Percentiles rank a stretch among this genome's conserved stretches.
These are phyloP conservation scores for Callosobruchus maculatus DNA, from an alignment of 2,888 invertebrate species.

Conservation along the genomic window DNA sequence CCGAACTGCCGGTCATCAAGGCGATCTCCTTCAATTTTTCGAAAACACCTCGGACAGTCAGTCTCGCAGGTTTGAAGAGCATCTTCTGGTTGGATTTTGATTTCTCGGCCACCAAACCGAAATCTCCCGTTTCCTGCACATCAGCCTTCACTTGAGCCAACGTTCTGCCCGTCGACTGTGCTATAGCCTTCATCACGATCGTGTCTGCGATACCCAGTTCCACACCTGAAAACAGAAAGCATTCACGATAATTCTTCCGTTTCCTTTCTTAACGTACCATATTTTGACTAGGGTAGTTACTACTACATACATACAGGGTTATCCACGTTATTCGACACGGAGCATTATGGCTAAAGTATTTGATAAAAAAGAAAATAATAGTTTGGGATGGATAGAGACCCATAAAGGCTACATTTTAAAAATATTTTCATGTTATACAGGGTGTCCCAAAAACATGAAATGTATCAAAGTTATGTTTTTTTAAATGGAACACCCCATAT, in stretches of 20 bases:
- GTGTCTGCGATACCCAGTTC: conserved; percentile 95
- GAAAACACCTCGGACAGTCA: conserved; percentile 60
- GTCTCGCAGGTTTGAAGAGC: conserved; percentile 78
- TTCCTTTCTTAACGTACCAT: too few relatives aligned
- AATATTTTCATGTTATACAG: too few relatives aligned
- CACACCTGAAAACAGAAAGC: conserved; percentile 49
- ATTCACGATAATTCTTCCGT: background rate
- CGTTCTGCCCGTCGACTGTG: conserved; percentile 82
- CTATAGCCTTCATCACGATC: conserved; percentile 90
- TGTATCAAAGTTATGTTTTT: too few relatives aligned
- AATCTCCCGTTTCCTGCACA: conserved; percentile 72
- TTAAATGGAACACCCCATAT: too few relatives aligned
- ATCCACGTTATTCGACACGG: too few relatives aligned
- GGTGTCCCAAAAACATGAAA: too few relatives aligned
- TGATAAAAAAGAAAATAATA: too few relatives aligned
- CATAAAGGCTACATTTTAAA: too few relatives aligned
- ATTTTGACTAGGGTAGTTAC: too few relatives aligned
- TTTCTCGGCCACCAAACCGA: conserved; percentile 87
- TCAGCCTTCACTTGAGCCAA: conserved; percentile 79
- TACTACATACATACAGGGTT: too few relatives aligned
- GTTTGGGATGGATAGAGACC: too few relatives aligned
- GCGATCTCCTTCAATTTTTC: conserved; percentile 84
- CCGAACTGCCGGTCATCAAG: conserved; percentile 72
- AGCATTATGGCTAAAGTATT: too few relatives aligned
- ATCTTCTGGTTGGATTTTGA: conserved; percentile 81